Evolutionary conservation across 2,797 vertebrate genomes (phyloP), one percentile per base, ranked within the genome.

Genomic region (Ceyx erithaca): DNA sequence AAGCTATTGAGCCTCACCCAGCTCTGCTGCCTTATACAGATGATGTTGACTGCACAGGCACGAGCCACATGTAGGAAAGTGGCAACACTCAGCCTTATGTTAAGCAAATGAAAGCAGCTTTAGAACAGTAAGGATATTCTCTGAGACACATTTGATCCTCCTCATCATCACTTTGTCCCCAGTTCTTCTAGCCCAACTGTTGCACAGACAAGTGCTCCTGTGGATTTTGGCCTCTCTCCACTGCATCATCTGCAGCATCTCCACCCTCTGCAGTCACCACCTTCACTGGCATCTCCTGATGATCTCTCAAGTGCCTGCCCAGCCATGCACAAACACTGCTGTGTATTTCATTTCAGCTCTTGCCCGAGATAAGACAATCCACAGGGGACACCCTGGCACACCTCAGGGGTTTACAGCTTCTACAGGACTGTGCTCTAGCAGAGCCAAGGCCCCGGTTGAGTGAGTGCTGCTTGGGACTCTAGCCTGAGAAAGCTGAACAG

Each of bases 1-100:
- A 67, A 83, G 90, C 77, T 68, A 40, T 59, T 7, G 81, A 92
- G 89, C 87, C 95, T 89, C 82, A 89, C 85, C 87, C 92, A 92
- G 72, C 79, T 83, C 92, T 28, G 5, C 49, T 85, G 85, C 87
- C 94, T 95, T 91, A 83, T 84, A 68, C 84, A 78, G 94, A 86
- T 37, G 37, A 69, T 48, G 85, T 76, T 10, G 92, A 76, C 71
- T 78, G 89, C 83, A 85, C 88, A 84, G 84, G 84, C 85, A 91
- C 2, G 14, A 78, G 69, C 71, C 85, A 66, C 92, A 79, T 82
- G 66, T 84, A 89, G 85, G 80, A 89, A 84, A 92, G 78, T 79
- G 87, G 87, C 73, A 95, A 54, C 30, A 16, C 91, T 75, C 64
- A 87, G 64, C 69, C 62, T 75, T 66, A 45, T 72, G 94, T 67